A percentile compares a stretch with the other conserved stretches of the same genome.
Conservation (phyloP, 2,113 vertebrate genomes). For the Catharus fuscescens region DNA sequence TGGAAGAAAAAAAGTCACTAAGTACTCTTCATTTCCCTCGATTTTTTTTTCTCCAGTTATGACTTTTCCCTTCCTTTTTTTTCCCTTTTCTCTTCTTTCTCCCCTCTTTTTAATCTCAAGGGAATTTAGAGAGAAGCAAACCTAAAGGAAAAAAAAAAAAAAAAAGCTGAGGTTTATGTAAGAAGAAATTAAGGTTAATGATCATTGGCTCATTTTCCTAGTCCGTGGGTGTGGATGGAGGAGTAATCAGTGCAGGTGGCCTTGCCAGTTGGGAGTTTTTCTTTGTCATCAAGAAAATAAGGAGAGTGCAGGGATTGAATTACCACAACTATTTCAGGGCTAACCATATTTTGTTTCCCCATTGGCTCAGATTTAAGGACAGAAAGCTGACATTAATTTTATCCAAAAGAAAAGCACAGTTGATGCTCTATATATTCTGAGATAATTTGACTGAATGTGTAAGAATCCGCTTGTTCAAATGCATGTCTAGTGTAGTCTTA, state of each 20-base stretch:
- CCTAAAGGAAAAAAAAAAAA: background rate
- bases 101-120: constrained; percentile 3
- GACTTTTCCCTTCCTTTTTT: background rate
- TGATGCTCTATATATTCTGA: constrained; percentile 46
- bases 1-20: background rate
- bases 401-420: constrained; percentile 69
- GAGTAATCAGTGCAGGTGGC: constrained; percentile 86
- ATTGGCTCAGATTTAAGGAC: constrained; percentile 77
- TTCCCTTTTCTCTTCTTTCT: background rate
- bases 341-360: constrained; percentile 79
- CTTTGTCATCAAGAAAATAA: constrained; percentile 84
- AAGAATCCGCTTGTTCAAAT: constrained; percentile 70
- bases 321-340: constrained; percentile 78
- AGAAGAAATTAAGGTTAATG: constrained; percentile 84
- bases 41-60: background rate
- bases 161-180: constrained; percentile 74
- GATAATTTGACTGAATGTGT: constrained; percentile 69
- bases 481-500: constrained; percentile 73
- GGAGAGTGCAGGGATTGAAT: constrained; percentile 77
- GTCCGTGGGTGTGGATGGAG: constrained; percentile 82
- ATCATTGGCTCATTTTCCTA: constrained; percentile 83
- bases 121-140: constrained; percentile 70
- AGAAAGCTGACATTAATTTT: constrained; percentile 81
- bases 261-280: constrained; percentile 80
- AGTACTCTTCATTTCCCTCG: constrained; percentile 12